Base-by-base conservation (phyloP, 2,113 vertebrate species). In the Poeciliopsis retropinna region DNA sequence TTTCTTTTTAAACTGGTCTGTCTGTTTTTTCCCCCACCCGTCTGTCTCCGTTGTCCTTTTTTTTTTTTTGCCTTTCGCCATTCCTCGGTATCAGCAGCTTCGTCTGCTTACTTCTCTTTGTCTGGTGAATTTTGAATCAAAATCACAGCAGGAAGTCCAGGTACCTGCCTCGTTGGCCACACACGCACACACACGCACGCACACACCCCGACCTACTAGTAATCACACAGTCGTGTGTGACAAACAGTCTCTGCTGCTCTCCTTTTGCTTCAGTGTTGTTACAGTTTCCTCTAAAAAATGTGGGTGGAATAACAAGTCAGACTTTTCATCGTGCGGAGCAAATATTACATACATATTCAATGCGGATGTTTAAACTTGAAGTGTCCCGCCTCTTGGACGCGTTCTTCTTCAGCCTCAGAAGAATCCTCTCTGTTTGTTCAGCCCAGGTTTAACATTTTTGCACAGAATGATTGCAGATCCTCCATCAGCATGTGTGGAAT, bases 81-180 rank as follows among this genome's bases (percentile, higher is more conserved):
- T 69, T 65, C 76, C 32, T 25, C 79, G 41, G 12, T n/a, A 73
- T 51, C 19, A 0, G 62, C 17, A 39, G 30, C n/a, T 60, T 37
- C 65, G 62, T 68, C 73, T 28, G 29, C 32, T 65, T 79, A 64
- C 66, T 39, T 54, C 39, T 64, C 72, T 66, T 77, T 81, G 80
- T 76, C 77, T 77, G 70, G 51, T 89, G 75, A 78, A 81, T 85
- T 91, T 91, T 89, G 76, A 89, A 86, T 90, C 81, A 88, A 83
- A 77, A 87, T 88, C 88, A 74, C 83, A 83, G 89, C 77, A 37
- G 82, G 87, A 78, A 84, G 78, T 81, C 79, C 64, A 75, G 71
- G 79, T 80, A 79, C 72, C 75, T 81, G 73, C 64, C 67, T 82
- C 2, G 39, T 37, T 37, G 30, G 70, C 73, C 41, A 71, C 57